Evolutionary conservation across 1,140 invertebrate species (phyloP).

Genomic region (Euschistus heros): DNA sequence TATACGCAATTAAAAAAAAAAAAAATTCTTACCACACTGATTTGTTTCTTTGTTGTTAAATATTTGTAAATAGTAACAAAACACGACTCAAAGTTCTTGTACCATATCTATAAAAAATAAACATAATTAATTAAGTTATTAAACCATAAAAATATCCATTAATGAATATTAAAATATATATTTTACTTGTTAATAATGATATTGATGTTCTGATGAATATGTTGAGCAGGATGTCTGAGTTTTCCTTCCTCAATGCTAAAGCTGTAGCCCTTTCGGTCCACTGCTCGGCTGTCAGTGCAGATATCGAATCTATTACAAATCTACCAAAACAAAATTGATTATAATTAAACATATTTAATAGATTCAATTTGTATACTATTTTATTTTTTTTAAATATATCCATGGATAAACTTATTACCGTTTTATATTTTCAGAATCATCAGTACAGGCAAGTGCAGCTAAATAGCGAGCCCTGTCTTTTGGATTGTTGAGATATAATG

Average conservation of each 20-base stretch:
- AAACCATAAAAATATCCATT: background rate
- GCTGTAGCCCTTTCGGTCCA: background rate
- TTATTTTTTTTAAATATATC: background rate
- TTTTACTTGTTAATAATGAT: background rate
- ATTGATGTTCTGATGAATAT: background rate
- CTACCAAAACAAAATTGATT: background rate
- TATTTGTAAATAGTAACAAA: background rate
- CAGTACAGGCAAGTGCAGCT: background rate
- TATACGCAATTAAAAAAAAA: background rate
- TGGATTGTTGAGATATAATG: background rate
- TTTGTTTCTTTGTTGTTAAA: slow-evolving; percentile 1
- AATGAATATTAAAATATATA: background rate
- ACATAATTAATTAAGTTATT: background rate
- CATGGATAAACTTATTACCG: background rate
- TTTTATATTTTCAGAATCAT: background rate
- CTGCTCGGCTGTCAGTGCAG: background rate
- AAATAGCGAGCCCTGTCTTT: background rate
- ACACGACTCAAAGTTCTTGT: background rate
- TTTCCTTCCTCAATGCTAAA: background rate
- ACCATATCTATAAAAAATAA: background rate
- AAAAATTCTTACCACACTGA: background rate
- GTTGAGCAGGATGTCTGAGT: background rate
- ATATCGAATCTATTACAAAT: background rate
- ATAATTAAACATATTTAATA: background rate
- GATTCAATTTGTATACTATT: background rate